Base-by-base conservation (phyloP, 2,888 invertebrate genomes). In the Morpho achilles region DNA sequence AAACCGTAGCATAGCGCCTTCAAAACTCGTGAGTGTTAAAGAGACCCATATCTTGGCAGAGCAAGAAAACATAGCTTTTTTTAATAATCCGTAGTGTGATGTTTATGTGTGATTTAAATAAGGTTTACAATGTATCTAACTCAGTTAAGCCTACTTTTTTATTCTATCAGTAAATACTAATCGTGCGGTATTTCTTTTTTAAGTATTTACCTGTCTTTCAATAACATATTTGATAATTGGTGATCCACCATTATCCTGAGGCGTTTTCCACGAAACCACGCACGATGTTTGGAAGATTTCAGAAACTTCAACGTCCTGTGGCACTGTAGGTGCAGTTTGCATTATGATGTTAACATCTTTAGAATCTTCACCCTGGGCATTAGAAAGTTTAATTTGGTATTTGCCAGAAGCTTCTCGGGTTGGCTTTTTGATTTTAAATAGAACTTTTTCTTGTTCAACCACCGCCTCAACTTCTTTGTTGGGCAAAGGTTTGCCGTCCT, bases 361-460 rank as follows among this genome's bases (percentile, higher is more conserved):
- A 0, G 94, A 90, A 75, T 96, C 97, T 83, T 97, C 97, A 51
- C 99, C 99, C 81, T 97, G 98, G 43, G 94, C 96, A 81, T 99
- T 99, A 22, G 95, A 93, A 56, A 99, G 87, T 79, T 96, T 97
- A 63, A 99, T 94, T 83, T 97, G 96, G 85, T 99, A 99, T 73
- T 94, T 94, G 51, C 99, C 99, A 64, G 98, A 96, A 62, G 93
- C 93, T 64, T 95, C 96, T 61, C 97, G 93, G 9, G 94, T 90
- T 0, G 98, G 98, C 79, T 98, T 98, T 76, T 98, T 98, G 73
- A 98, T 94, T 81, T 96, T 97, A 78, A 96, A 97, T 6, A 95
- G 94, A 50, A 98, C 92, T 78, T 97, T 97, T 69, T 98, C 98
- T 72, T 98, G 97, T 53, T 95, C 94, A n/a, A 99, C 95, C 23